phyloP scores from a whole-genome alignment of 2,888 invertebrate species.

The Macrophya annulata region DNA sequence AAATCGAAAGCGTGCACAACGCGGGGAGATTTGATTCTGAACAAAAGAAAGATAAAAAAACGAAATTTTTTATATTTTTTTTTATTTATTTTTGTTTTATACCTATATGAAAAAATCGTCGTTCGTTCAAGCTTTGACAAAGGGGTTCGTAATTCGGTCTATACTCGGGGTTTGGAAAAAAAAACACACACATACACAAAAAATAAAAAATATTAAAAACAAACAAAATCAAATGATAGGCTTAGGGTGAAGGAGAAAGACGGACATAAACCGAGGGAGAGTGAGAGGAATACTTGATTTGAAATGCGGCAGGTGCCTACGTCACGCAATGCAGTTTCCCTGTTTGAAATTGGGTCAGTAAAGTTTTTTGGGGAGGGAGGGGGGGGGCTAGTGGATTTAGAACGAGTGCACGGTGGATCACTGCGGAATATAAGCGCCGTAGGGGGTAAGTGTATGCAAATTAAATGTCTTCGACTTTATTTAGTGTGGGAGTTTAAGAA shows the following conservation, averaged over 20 bases:
- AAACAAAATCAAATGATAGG: not conserved
- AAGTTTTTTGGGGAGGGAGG: conserved; percentile 61
- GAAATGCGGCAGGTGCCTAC: conserved; percentile 69
- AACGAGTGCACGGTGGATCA: conserved; percentile 54
- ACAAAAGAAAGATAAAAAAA: not conserved
- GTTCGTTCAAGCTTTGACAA: conserved; percentile 27
- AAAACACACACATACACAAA: not conserved
- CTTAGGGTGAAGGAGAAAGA: conserved; percentile 27
- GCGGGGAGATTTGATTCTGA: not conserved
- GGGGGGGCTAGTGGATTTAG: conserved; percentile 65
- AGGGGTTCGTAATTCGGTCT: conserved; percentile 23
- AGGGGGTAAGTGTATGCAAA: conserved; percentile 69
- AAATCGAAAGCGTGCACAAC: not conserved
- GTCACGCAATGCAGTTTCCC: conserved; percentile 71
- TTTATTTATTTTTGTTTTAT: not conserved
- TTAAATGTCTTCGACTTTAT: conserved; percentile 72
- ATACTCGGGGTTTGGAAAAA: not conserved
- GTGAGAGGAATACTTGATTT: conserved; percentile 62
- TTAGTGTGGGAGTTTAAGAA: conserved; percentile 68
- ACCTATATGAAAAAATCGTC: not conserved
- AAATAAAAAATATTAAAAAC: not conserved
- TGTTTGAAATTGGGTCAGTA: conserved; percentile 71
- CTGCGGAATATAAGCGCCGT: conserved; percentile 52
- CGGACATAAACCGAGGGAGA: conserved; percentile 41
- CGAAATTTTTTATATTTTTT: too few species aligned